Evolutionary conservation across 2,888 invertebrate genomes (phyloP), one percentile per base, ranked within the genome.

Genomic region (Parelbella ahira): DNA sequence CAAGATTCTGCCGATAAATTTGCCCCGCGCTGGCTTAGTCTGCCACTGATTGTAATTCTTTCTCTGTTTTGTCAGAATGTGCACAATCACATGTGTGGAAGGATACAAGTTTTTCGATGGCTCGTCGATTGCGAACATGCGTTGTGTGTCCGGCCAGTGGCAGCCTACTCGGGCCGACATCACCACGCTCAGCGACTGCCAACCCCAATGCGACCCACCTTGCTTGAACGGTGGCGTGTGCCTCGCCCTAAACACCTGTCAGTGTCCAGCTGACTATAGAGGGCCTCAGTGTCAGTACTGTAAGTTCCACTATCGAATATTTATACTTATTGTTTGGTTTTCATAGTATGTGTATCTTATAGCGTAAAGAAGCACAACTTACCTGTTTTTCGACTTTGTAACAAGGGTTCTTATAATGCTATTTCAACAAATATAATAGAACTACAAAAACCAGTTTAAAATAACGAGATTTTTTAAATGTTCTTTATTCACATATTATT

Each of bases 151-250:
- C 48, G 94, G 94, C 0, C 80, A 89, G 45, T 95, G 94, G 94
- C 68, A 86, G 12, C 92, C 94, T 1, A 82, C 90, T 0, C 88
- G 91, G n/a, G 69, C 88, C 0, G 92, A 92, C 47, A 88, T 91
- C 73, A 63, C 80, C 0, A 73, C 88, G 2, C 78, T 94, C 7
- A 93, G 94, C 0, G 92, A 94, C 68, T 95, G 95, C 63, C 62
- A 84, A 72, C 91, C 94, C 76, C 89, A 86, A 72, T 89, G 76
- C 53, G 56, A 55, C 36, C 95, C 94, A 0, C 88, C 92, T 0
- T 97, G 97, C 61, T 67, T 88, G 45, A 95, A 97, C 63, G 95
- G 93, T 0, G 97, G 97, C 0, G 89, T 89, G n/a, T 97, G 97
- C 65, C 77, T 95, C 0, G 89, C 93, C 0, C 89, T 91, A 4